Conservation (phyloP, 2,113 vertebrate species). For the Baryphthengus martii region DNA sequence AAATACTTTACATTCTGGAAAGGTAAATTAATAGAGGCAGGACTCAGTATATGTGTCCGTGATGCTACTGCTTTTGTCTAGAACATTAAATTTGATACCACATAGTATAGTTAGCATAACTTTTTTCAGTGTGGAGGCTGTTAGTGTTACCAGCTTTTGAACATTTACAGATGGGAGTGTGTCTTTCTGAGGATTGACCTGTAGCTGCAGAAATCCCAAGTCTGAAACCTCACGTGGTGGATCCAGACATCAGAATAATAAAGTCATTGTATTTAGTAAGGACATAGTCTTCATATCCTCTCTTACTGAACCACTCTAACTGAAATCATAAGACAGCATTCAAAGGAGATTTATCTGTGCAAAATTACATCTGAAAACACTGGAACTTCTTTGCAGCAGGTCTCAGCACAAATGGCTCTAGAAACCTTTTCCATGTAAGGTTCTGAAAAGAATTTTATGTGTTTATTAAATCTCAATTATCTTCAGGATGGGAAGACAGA, state of each 20-base stretch:
- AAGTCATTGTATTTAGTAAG: not conserved
- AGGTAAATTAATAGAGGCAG: not conserved
- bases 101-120: not conserved
- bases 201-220: not conserved
- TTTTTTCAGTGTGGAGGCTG: not conserved
- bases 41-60: not conserved
- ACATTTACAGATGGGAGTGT: not conserved
- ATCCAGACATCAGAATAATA: not conserved
- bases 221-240: not conserved
- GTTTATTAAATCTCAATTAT: not conserved
- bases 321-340: not conserved
- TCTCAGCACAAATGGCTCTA: not conserved
- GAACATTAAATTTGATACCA: not conserved
- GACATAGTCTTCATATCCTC: not conserved
- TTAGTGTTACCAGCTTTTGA: not conserved
- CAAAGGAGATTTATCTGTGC: not conserved
- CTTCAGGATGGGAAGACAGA: not conserved
- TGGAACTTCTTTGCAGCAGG: not conserved
- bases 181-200: not conserved
- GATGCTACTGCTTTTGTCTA: not conserved
- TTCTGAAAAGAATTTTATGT: not conserved
- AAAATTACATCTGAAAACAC: not conserved
- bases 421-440: not conserved
- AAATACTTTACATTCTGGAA: not conserved
- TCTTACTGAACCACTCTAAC: not conserved